Evolutionary conservation across 2,888 invertebrate genomes (phyloP).

Genomic region (Branchellion lobata): DNA sequence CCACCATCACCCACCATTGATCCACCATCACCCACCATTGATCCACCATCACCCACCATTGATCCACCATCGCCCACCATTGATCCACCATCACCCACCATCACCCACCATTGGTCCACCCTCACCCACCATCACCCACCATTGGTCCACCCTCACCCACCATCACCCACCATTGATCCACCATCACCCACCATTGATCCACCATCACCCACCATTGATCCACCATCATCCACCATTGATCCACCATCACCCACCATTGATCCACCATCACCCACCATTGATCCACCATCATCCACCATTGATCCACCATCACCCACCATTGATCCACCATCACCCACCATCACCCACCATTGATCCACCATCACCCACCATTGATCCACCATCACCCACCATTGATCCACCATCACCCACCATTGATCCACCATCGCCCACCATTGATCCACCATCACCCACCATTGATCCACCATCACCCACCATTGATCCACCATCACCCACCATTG

Average conservation of each 20-base stretch:
- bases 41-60: background rate
- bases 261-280: background rate
- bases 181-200: too few species aligned
- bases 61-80: too few species aligned
- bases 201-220: too few species aligned
- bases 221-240: too few species aligned
- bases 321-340: too few species aligned
- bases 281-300: background rate
- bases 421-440: background rate
- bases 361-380: background rate
- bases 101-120: too few species aligned
- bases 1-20: background rate
- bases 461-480: too few species aligned
- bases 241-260: background rate
- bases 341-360: background rate
- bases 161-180: too few species aligned
- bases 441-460: constrained; percentile 2
- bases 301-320: background rate
- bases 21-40: background rate
- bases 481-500: too few species aligned
- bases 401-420: background rate
- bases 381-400: background rate
- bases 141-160: too few species aligned
- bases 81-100: too few species aligned
- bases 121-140: too few species aligned